Evolutionary conservation across 1,140 invertebrate species (phyloP), one percentile per base, ranked within the genome.

Genomic region (Drosophila nebulosa): DNA sequence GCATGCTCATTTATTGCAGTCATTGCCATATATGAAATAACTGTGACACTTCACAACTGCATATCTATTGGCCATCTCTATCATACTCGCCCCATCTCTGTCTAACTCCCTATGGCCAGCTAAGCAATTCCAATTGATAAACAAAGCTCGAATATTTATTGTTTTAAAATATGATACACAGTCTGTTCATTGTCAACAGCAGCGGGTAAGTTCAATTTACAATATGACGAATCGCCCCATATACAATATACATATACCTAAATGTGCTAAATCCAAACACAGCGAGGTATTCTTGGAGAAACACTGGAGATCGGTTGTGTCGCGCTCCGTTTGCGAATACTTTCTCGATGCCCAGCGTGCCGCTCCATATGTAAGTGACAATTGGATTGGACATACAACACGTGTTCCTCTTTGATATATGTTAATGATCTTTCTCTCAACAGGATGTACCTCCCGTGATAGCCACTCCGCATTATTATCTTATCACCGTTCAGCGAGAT

Each of bases 261-360:
- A 1, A 12, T 32, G 3, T 3, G 2, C 0, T 3, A 12, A 32
- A 32, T 32, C 30, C 6, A 93, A 94, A 52, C n/a, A n/a, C 91
- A 99, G 99, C 53, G 99, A 99, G 96, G 97, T 99, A 52, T 99
- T 99, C 92, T 95, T 99, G 92, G 99, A 99, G 91, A 99, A 99
- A 92, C 99, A 99, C 92, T 99, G 99, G 98, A 97, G 98, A 90
- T 99, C 97, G 93, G 97, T 99, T 6, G 97, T 99, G 58, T 97
- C 98, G 18, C 94, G 98, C 89, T 99, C 98, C 52, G 96, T 99
- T 42, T 99, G 99, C 92, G 99, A 99, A 93, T 99, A 99, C 92
- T 99, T 99, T 92, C 97, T 99, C 92, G 99, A 99, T 93, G 97
- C 97, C 26, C 98, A 99, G 88, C 94, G 97, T 72, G 97, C 97